These are phyloP conservation scores for Crambe crambe DNA, from an alignment of 37 sponge, comb jelly and placozoan genomes.

Conservation along the genomic window DNA sequence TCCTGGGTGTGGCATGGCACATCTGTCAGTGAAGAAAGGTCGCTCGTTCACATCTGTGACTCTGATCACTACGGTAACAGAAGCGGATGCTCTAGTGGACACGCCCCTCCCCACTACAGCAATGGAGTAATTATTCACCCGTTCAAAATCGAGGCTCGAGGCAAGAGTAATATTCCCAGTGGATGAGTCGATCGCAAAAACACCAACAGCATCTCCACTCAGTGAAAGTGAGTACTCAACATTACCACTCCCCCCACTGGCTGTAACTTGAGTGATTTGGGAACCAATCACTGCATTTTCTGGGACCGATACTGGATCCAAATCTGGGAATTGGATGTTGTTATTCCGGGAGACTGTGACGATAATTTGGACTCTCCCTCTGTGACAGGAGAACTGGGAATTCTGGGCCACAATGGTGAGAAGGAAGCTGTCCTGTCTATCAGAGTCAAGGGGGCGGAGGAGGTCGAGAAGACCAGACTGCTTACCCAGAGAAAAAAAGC, in stretches of 20 bases:
- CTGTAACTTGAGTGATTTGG: constrained; percentile 44
- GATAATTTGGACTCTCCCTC: constrained; percentile 39
- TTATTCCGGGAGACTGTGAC: constrained; percentile 50
- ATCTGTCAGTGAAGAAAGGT: constrained; percentile 56
- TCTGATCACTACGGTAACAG: constrained; percentile 32
- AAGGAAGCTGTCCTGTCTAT: constrained; percentile 17
- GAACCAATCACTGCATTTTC: constrained; percentile 57
- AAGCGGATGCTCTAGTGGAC: constrained; percentile 2
- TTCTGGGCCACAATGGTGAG: constrained; percentile 71
- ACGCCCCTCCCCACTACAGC: constrained; percentile 7
- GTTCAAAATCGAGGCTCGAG: constrained; percentile 36
- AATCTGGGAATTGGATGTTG: constrained; percentile 20
- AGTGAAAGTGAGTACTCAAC: constrained; percentile 55
- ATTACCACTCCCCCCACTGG: constrained; percentile 37
- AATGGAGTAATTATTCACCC: constrained; percentile 12
- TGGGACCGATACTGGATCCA: constrained; percentile 27
- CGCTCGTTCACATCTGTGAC: constrained; percentile 68
- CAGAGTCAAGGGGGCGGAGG: constrained; percentile 4
- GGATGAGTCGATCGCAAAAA: constrained; percentile 53
- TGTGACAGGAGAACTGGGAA: constrained; percentile 57
- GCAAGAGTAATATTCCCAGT: constrained; percentile 53
- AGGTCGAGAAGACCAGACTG: constrained; percentile 32
- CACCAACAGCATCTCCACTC: constrained; percentile 55
- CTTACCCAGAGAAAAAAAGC: constrained; percentile 44
- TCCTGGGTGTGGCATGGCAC: constrained; percentile 1